phyloP scores from a whole-genome alignment of 2,797 vertebrate genomes.

The Sebastiscus albofasciatus region DNA sequence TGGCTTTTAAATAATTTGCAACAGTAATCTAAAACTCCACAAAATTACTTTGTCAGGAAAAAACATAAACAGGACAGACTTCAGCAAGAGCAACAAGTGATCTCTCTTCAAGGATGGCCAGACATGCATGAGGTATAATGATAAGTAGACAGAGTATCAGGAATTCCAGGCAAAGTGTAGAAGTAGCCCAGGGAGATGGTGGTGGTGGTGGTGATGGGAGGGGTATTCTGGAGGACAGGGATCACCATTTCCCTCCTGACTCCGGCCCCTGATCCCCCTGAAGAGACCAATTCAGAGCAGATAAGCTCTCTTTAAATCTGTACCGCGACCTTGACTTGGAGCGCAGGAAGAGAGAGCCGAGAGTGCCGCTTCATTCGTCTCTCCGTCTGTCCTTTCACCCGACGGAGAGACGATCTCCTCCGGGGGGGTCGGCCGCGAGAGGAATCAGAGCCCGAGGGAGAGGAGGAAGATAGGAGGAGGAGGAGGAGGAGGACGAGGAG shows the following conservation, averaged over 20 bases:
- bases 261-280: conserved; percentile 26
- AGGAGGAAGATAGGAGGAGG: conserved; percentile 22
- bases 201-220: background rate
- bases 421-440: conserved; percentile 10
- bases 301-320: conserved; percentile 48
- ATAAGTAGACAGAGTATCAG: background rate
- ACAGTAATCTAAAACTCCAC: too few species aligned
- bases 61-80: background rate
- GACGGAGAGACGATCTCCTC: conserved; percentile 12
- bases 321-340: conserved; percentile 49
- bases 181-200: background rate
- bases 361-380: conserved; percentile 34
- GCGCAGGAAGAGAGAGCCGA: conserved; percentile 10
- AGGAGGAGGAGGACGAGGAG: conserved; percentile 23
- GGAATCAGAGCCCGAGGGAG: conserved; percentile 23
- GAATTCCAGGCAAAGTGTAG: background rate
- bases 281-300: conserved; percentile 36
- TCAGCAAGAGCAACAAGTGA: background rate
- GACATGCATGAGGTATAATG: background rate
- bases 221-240: conserved; percentile 1
- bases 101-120: background rate
- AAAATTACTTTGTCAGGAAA: background rate
- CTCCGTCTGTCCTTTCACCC: conserved; percentile 12
- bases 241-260: conserved; percentile 23
- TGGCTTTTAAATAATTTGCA: too few species aligned